A percentile compares a stretch with the other conserved stretches of the same genome.
phyloP scores from a whole-genome alignment of 2,797 vertebrate genomes.

The Harpagifer antarcticus region DNA sequence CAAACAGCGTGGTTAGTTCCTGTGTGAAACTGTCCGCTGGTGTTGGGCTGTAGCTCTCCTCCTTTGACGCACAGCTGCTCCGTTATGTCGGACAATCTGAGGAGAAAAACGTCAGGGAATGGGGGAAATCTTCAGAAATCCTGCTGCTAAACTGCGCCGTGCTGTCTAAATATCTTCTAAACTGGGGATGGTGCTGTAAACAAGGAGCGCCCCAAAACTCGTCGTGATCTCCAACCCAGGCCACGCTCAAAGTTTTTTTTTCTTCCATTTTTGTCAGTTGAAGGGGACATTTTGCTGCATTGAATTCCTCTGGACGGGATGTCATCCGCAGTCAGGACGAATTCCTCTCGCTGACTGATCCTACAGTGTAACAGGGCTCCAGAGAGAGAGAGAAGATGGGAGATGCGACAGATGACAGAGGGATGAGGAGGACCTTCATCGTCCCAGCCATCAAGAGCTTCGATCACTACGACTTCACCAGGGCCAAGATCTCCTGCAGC shows the following conservation, averaged over 20 bases:
- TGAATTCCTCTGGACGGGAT: constrained; percentile 78
- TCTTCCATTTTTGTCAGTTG: constrained; percentile 14
- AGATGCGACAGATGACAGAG: constrained; percentile 87
- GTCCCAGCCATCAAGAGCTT: constrained; percentile 95
- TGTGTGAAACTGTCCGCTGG: constrained; percentile 9
- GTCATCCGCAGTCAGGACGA: constrained; percentile 73
- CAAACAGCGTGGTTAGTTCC: background rate
- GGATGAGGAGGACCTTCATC: constrained; percentile 92
- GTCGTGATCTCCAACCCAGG: constrained; percentile 46
- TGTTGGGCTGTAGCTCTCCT: constrained; percentile 30
- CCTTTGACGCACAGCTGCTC: constrained; percentile 38
- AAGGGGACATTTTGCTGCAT: constrained; percentile 74
- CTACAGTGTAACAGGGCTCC: constrained; percentile 49
- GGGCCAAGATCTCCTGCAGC: constrained; percentile 95
- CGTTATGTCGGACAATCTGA: constrained; percentile 56
- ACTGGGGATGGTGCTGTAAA: constrained; percentile 59
- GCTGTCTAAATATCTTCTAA: constrained; percentile 21
- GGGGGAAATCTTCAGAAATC: constrained; percentile 67
- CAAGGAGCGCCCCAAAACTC: constrained; percentile 14
- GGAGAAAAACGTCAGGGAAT: constrained; percentile 72
- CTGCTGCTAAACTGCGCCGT: constrained; percentile 57
- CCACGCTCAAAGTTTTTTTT: constrained; percentile 57
- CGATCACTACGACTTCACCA: constrained; percentile 96
- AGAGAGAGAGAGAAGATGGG: constrained; percentile 84
- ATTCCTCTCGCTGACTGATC: constrained; percentile 69